Conservation (phyloP, 2,113 vertebrate genomes). For the Apteryx mantelli region DNA sequence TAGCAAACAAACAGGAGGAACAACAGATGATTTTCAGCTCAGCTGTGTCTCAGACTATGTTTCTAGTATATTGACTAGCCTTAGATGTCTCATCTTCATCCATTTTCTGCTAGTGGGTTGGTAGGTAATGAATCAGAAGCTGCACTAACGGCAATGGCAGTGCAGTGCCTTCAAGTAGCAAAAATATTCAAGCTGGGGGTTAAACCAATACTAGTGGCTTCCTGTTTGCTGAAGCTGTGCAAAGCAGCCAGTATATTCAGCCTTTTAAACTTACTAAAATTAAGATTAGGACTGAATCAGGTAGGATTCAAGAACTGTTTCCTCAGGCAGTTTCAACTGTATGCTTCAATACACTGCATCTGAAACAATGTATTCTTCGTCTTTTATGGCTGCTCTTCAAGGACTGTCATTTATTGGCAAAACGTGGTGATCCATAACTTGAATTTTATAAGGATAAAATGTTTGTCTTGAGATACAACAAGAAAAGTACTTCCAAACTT, state of each 20-base stretch:
- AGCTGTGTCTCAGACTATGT: not conserved
- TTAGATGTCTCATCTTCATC: not conserved
- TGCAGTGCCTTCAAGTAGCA: not conserved
- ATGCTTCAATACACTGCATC: not conserved
- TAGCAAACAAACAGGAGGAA: not conserved
- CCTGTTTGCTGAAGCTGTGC: not conserved
- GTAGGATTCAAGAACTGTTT: not conserved
- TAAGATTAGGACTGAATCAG: not conserved
- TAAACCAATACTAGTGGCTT: not conserved
- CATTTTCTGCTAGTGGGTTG: not conserved
- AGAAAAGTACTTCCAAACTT: not conserved
- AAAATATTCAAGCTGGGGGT: not conserved
- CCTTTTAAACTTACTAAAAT: not conserved
- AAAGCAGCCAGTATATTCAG: not conserved
- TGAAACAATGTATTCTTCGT: not conserved
- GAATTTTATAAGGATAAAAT: not conserved
- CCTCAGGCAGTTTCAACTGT: not conserved
- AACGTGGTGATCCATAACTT: not conserved
- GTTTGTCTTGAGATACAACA: not conserved
- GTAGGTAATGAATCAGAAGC: not conserved
- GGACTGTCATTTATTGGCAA: not conserved
- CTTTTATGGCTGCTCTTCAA: not conserved
- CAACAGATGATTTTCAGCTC: not conserved
- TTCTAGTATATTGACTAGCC: not conserved
- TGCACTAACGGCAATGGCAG: not conserved